These are phyloP conservation scores for Vandiemenella viatica DNA, from an alignment of 2,888 invertebrate species.

Conservation along the genomic window DNA sequence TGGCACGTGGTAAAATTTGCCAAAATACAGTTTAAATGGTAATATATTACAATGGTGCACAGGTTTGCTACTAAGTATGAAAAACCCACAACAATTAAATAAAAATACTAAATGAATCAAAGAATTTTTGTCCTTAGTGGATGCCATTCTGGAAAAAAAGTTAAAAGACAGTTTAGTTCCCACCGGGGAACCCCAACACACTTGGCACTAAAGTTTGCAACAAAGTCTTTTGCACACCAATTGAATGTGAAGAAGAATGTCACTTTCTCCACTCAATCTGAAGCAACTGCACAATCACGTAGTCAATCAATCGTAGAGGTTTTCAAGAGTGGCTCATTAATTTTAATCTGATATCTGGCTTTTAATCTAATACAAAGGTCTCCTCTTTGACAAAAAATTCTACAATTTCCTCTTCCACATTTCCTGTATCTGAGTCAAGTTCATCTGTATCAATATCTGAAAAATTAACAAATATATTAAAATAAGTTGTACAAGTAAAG, in stretches of 20 bases:
- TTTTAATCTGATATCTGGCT: not conserved
- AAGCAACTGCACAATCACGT: too few relatives aligned
- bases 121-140: too few relatives aligned
- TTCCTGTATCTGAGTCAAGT: constrained; percentile 66
- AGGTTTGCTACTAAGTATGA: constrained; percentile 2
- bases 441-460: constrained; percentile 89
- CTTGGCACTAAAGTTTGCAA: too few relatives aligned
- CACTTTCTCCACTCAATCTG: too few relatives aligned
- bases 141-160: too few relatives aligned
- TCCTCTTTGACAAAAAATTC: constrained; percentile 98
- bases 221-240: too few relatives aligned
- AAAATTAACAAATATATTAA: constrained; percentile 21
- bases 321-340: constrained; percentile 10
- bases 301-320: constrained; percentile 8
- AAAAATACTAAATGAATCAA: too few relatives aligned
- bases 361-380: constrained; percentile 59
- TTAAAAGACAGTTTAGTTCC: too few relatives aligned
- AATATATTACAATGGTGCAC: constrained; percentile 5
- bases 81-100: not conserved
- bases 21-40: constrained; percentile 13
- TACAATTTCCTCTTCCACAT: constrained; percentile 86
- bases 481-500: constrained; percentile 23
- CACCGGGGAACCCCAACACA: too few relatives aligned
- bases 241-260: too few relatives aligned
- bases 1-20: constrained; percentile 28